Evolutionary conservation across 2,113 vertebrate genomes (phyloP).

Genomic region (Ameiurus melas): DNA sequence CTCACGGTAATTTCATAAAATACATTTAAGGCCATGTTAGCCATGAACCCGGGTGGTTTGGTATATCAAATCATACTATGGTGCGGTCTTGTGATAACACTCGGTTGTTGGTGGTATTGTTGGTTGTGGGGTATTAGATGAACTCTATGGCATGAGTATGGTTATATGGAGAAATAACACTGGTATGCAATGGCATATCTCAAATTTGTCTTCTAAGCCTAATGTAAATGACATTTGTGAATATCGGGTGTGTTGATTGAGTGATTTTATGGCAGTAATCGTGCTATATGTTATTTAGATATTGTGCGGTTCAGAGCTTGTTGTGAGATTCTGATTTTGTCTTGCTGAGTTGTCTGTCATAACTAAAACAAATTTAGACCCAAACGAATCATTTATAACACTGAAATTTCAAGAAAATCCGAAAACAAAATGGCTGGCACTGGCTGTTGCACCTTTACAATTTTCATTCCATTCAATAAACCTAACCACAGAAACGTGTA

Average conservation of each 20-base stretch:
- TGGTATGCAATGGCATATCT: neutral
- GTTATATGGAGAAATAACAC: neutral
- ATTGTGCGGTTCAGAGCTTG: neutral
- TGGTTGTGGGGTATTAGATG: neutral
- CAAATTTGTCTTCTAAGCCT: neutral
- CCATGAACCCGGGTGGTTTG: neutral
- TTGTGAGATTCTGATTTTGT: neutral
- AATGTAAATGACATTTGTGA: neutral
- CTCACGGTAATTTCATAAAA: neutral
- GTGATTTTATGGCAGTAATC: neutral
- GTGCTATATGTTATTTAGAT: neutral
- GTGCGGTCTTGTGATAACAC: neutral
- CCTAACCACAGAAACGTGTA: neutral
- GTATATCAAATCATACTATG: neutral
- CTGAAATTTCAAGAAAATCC: neutral
- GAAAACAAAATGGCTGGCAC: neutral
- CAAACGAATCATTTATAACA: neutral
- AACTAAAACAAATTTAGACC: neutral
- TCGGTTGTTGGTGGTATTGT: neutral
- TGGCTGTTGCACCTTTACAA: neutral
- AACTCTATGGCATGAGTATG: neutral
- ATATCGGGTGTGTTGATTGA: neutral
- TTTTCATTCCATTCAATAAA: neutral
- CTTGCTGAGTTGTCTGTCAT: too few species aligned
- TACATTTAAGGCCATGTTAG: neutral